phyloP scores from a whole-genome alignment of 2,888 invertebrate genomes.

The Temnothorax ravouxi region DNA sequence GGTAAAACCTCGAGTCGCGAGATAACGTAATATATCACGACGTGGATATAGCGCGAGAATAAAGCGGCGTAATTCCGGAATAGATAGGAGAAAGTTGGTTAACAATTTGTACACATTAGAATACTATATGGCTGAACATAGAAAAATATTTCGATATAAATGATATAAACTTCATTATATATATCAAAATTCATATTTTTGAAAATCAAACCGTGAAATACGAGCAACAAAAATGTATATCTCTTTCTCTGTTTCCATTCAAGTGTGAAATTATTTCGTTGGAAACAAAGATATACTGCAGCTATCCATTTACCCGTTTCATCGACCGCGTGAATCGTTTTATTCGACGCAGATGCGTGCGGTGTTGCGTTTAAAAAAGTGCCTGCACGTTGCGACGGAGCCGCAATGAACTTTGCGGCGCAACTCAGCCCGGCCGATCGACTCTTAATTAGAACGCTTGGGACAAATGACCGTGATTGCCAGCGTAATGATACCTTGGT shows the following conservation, averaged over 20 bases:
- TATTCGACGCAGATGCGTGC: constrained; percentile 37
- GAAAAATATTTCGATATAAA: background rate
- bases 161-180: background rate
- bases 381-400: background rate
- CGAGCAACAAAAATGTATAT: background rate
- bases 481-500: constrained; percentile 74
- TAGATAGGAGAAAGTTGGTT: background rate
- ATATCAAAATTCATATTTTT: background rate
- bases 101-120: constrained; percentile 8
- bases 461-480: constrained; percentile 76
- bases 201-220: background rate
- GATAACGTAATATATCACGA: constrained; percentile 32
- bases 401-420: constrained; percentile 54
- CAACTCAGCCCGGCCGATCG: constrained; percentile 64
- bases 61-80: constrained; percentile 8
- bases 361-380: constrained; percentile 26
- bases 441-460: constrained; percentile 74
- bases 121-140: background rate
- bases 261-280: background rate
- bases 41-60: constrained; percentile 10
- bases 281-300: background rate
- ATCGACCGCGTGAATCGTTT: constrained; percentile 30
- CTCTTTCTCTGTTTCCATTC: background rate
- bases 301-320: constrained; percentile 3
- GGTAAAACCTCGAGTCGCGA: constrained; percentile 21